Evolutionary conservation across 37 sponge, comb jelly and placozoan genomes (phyloP).

Genomic region (Corticium candelabrum): DNA sequence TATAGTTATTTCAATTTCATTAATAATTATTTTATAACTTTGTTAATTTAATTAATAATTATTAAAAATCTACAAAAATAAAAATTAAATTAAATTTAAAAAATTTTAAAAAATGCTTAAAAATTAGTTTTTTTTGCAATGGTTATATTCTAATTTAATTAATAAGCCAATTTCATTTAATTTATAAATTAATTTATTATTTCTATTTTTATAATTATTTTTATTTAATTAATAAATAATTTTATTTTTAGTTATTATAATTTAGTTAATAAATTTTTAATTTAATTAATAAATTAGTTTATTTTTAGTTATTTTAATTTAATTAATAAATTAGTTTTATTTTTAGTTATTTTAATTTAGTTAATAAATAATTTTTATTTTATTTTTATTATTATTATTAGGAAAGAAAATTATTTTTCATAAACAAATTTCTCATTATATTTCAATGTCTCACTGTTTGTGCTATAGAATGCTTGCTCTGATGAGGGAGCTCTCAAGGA

Average conservation of each 20-base stretch:
- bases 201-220: not conserved
- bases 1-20: not conserved
- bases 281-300: not conserved
- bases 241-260: no score
- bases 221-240: not conserved
- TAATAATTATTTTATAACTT: not conserved
- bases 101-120: no score
- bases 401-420: no score
- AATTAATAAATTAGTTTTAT: not conserved
- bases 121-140: no score
- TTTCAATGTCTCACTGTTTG: no score
- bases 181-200: not conserved
- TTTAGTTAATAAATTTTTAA: not conserved
- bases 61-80: no score
- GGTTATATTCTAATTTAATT: no score
- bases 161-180: no score
- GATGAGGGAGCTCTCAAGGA: constrained; percentile 82
- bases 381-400: no score
- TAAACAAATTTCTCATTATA: no score
- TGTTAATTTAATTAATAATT: not conserved
- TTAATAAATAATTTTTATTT: not conserved
- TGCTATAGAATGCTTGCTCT: constrained; percentile 61
- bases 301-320: not conserved
- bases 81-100: no score
- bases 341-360: not conserved